Evolutionary conservation across 2,113 vertebrate species (phyloP).

Genomic region (Leptobrachium leishanense): DNA sequence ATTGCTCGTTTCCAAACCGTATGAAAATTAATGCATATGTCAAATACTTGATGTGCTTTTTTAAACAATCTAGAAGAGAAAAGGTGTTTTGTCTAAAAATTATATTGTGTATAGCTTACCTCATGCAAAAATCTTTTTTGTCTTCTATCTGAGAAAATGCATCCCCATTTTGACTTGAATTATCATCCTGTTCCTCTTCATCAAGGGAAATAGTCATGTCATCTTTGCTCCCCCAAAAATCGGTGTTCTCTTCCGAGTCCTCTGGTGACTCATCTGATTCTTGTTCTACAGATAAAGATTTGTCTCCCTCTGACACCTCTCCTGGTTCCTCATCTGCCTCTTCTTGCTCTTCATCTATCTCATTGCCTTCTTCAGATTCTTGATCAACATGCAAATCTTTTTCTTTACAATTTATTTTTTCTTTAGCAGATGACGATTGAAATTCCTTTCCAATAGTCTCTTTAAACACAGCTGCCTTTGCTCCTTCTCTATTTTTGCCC

Average conservation of each 20-base stretch:
- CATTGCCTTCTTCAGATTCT: background rate
- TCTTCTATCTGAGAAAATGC: background rate
- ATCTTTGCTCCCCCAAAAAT: background rate
- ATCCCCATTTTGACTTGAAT: background rate
- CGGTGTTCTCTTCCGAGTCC: slow-evolving; percentile 1
- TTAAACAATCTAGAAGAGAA: no score
- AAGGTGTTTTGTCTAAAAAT: no score
- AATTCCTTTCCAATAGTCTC: background rate
- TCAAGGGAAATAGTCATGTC: background rate
- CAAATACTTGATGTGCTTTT: no score
- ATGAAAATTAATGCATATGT: no score
- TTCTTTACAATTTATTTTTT: background rate
- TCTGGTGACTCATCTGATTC: background rate
- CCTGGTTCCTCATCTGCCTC: background rate
- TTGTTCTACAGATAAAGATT: background rate
- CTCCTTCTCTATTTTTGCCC: background rate
- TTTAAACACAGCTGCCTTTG: background rate
- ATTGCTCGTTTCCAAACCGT: no score
- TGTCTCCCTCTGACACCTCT: background rate
- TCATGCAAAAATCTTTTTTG: background rate
- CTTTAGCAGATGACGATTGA: background rate
- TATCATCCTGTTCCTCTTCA: background rate
- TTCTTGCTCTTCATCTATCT: background rate
- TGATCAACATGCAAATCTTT: background rate
- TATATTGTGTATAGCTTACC: background rate